A percentile compares a stretch with the other conserved stretches of the same genome.
Conservation (phyloP, 1,140 invertebrate species). For the Achatina immaculata region DNA sequence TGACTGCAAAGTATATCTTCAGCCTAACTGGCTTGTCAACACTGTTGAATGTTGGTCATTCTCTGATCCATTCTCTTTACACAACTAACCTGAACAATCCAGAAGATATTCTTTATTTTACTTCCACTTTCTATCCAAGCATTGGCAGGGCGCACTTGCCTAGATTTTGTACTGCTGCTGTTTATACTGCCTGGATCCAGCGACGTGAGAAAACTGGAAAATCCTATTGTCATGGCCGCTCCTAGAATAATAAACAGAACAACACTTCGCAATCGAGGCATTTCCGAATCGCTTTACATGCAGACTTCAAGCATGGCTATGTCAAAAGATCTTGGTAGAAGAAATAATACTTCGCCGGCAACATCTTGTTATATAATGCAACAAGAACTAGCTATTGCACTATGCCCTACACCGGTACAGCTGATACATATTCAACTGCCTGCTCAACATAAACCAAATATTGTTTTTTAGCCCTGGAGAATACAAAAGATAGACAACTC, state of each 20-base stretch:
- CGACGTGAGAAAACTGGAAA: not conserved
- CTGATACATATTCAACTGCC: not conserved
- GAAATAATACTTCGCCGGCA: not conserved
- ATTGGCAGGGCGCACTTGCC: not conserved
- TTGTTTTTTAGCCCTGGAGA: not conserved
- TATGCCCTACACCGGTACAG: not conserved
- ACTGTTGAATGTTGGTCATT: too few species aligned
- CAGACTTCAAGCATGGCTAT: too few species aligned
- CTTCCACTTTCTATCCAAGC: constrained; percentile 20
- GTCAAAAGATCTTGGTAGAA: too few species aligned
- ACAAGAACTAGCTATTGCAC: not conserved
- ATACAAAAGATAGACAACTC: not conserved
- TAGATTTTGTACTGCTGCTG: not conserved
- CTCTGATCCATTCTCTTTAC: too few species aligned
- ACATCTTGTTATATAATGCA: not conserved
- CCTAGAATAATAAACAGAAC: constrained; percentile 7
- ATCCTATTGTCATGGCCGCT: not conserved
- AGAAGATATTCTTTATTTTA: constrained; percentile 51
- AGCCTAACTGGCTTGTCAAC: too few species aligned
- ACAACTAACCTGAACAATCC: constrained; percentile 61
- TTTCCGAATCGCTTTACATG: too few species aligned
- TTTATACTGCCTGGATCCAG: not conserved
- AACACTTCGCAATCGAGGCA: not conserved
- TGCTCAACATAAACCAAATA: not conserved
- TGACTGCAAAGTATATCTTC: too few species aligned